Evolutionary conservation across 2,113 vertebrate species (phyloP).

Genomic region (Myrmecobius fasciatus): DNA sequence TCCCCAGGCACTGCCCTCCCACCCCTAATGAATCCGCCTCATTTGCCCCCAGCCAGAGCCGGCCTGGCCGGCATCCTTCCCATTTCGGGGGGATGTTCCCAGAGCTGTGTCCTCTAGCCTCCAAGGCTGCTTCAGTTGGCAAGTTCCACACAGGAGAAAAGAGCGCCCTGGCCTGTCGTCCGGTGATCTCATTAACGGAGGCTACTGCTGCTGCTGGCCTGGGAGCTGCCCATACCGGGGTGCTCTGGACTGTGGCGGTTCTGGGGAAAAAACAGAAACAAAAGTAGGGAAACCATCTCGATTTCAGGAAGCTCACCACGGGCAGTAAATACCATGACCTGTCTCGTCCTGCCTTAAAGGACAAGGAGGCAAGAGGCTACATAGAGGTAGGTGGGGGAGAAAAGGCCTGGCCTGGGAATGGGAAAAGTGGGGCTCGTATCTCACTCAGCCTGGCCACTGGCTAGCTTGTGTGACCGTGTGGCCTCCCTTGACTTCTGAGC

Average conservation of each 20-base stretch:
- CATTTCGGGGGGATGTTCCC: neutral
- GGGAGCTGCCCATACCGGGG: slow-evolving; percentile 92
- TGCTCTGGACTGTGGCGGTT: slow-evolving; percentile 98
- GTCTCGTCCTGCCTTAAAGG: neutral
- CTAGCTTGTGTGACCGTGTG: neutral
- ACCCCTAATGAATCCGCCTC: neutral
- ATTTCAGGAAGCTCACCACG: neutral
- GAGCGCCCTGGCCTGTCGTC: neutral
- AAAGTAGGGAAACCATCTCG: neutral
- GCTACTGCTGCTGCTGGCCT: slow-evolving; percentile 95
- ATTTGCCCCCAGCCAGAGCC: neutral
- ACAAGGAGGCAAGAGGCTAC: neutral
- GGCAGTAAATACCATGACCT: neutral
- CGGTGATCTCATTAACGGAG: slow-evolving; percentile 87
- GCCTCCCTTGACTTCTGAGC: neutral
- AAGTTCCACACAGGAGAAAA: slow-evolving; percentile 24
- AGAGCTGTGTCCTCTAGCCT: neutral
- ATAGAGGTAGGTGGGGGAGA: neutral
- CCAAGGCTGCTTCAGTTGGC: slow-evolving; percentile 42
- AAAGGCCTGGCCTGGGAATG: neutral
- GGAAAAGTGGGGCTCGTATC: neutral
- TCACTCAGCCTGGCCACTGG: neutral
- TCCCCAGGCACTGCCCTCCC: slow-evolving; percentile 5
- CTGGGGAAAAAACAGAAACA: slow-evolving; percentile 77
- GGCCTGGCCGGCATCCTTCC: neutral